phyloP scores from a whole-genome alignment of 2,888 invertebrate genomes.

The Dermolepida albohirtum region DNA sequence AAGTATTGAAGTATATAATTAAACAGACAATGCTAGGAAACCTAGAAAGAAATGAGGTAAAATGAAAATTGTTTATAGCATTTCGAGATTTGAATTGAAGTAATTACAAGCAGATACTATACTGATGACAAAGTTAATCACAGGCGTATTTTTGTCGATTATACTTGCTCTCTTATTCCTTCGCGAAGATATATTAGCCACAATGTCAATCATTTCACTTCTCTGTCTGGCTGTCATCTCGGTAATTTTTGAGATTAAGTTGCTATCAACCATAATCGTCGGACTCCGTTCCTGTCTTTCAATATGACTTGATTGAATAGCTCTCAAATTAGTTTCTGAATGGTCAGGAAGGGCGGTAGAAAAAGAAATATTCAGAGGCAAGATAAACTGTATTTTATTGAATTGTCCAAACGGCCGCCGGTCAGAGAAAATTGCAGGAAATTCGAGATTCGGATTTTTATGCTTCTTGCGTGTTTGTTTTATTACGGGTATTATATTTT shows the following conservation, averaged over 20 bases:
- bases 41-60: too few relatives aligned
- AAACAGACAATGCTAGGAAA: too few relatives aligned
- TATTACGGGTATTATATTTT: background rate
- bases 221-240: background rate
- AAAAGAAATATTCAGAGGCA: constrained; percentile 23
- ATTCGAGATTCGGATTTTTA: constrained; percentile 20
- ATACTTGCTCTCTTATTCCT: too few relatives aligned
- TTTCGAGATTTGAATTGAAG: too few relatives aligned
- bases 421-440: constrained; percentile 21
- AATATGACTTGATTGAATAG: constrained; percentile 35
- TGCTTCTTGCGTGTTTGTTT: constrained; percentile 17
- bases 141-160: too few relatives aligned
- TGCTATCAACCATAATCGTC: constrained; percentile 13
- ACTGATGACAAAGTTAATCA: too few relatives aligned
- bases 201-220: too few relatives aligned
- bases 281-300: constrained; percentile 18
- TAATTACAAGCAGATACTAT: too few relatives aligned
- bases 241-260: constrained; percentile 18
- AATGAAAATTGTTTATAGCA: too few relatives aligned
- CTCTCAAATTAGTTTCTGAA: constrained; percentile 23
- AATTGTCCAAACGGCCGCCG: constrained; percentile 31
- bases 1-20: too few relatives aligned
- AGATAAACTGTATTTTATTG: constrained; percentile 35
- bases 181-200: too few relatives aligned
- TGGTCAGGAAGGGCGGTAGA: background rate